phyloP scores from a whole-genome alignment of 2,797 vertebrate genomes.

The Gambelia wislizenii region DNA sequence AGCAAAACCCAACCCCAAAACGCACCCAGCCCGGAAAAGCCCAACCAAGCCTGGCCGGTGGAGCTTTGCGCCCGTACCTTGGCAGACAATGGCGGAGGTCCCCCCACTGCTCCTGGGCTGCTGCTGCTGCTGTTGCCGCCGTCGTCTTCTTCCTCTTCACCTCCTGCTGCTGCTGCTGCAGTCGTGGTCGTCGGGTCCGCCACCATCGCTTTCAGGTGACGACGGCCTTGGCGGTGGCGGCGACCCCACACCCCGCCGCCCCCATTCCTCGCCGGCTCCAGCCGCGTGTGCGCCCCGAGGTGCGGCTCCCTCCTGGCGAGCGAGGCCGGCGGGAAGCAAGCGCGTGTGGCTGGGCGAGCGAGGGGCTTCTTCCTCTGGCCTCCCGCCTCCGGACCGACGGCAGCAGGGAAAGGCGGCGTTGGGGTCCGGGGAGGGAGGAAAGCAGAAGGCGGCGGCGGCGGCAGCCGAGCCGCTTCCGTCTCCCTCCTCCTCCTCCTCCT shows the following conservation, averaged over 20 bases:
- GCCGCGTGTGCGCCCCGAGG: too few relatives aligned
- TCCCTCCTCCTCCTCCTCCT: neutral
- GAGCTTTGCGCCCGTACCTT: neutral
- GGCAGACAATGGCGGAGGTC: slow-evolving; percentile 17
- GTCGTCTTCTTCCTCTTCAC: neutral
- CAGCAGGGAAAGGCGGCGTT: neutral
- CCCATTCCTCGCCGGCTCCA: neutral
- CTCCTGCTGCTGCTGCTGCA: neutral
- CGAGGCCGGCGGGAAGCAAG: too few relatives aligned
- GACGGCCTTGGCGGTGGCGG: neutral
- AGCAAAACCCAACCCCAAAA: too few relatives aligned
- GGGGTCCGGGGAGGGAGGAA: neutral
- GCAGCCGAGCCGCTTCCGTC: neutral
- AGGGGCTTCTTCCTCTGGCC: too few relatives aligned
- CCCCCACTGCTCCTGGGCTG: neutral
- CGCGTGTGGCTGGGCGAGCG: too few relatives aligned
- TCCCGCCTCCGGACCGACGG: neutral
- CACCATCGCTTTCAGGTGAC: slow-evolving; percentile 29
- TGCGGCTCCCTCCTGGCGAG: too few relatives aligned
- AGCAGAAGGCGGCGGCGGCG: too few relatives aligned
- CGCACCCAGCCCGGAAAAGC: too few relatives aligned
- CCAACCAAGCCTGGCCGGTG: too few relatives aligned
- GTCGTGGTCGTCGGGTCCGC: neutral
- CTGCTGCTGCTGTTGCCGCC: neutral
- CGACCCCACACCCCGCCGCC: neutral